These are phyloP conservation scores for Neotoxoptera formosana DNA, from an alignment of 1,140 invertebrate genomes.

Conservation along the genomic window DNA sequence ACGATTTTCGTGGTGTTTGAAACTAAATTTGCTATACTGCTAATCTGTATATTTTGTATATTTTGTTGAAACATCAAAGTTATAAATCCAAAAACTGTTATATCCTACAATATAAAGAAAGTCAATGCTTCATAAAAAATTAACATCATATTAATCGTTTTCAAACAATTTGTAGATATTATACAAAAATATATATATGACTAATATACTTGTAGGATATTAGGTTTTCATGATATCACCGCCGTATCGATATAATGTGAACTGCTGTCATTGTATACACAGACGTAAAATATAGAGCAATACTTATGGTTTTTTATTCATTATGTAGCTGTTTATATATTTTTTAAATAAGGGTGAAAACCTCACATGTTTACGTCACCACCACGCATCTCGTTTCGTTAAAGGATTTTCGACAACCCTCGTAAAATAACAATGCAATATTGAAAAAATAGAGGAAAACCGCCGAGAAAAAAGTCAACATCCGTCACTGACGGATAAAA, in stretches of 20 bases:
- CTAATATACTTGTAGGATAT: no score
- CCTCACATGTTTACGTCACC: not conserved
- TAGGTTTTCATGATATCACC: no score
- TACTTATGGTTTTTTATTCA: not conserved
- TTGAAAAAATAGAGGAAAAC: not conserved
- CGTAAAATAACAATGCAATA: not conserved
- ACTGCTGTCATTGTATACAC: not conserved
- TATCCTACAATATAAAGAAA: not conserved
- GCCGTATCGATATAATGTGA: not conserved
- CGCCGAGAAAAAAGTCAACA: constrained; percentile 25
- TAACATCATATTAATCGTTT: no score
- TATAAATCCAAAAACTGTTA: not conserved
- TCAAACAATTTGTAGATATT: no score
- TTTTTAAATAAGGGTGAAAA: not conserved
- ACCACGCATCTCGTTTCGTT: not conserved
- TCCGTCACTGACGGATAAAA: constrained; percentile 28
- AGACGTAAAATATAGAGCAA: not conserved
- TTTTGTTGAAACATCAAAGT: no score
- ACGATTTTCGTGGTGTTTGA: not conserved
- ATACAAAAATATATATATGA: no score
- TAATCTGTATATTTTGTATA: no score
- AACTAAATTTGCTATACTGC: not conserved
- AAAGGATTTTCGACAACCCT: constrained; percentile 20
- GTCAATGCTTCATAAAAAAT: no score
- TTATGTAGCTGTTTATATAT: not conserved